phyloP scores from a whole-genome alignment of 2,888 invertebrate species.

The Conops quadrifasciatus region DNA sequence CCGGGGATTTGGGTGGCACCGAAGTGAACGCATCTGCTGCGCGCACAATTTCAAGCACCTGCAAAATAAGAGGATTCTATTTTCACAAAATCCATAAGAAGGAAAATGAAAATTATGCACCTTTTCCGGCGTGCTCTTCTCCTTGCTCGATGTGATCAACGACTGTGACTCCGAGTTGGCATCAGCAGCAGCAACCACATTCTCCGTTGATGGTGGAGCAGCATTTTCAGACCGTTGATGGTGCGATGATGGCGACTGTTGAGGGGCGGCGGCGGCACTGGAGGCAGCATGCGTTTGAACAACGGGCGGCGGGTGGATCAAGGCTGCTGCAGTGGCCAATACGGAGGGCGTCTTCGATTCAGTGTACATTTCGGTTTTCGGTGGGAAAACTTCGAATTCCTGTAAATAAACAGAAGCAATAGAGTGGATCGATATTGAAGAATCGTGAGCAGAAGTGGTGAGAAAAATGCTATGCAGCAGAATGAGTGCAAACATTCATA shows the following conservation, averaged over 20 bases:
- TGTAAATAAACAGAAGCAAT: constrained; percentile 43
- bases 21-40: constrained; percentile 71
- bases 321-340: constrained; percentile 54
- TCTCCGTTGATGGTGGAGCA: constrained; percentile 34
- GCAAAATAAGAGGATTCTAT: constrained; percentile 21
- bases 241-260: constrained; percentile 31
- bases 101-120: constrained; percentile 48
- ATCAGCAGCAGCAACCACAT: constrained; percentile 12
- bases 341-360: constrained; percentile 45
- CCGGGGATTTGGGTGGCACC: constrained; percentile 78
- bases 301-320: constrained; percentile 51
- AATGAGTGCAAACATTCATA: background rate
- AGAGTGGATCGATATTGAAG: constrained; percentile 6
- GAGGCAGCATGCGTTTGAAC: constrained; percentile 32
- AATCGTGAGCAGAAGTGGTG: no score
- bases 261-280: background rate
- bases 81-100: background rate
- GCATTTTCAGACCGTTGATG: constrained; percentile 19
- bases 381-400: constrained; percentile 64
- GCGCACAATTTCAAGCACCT: constrained; percentile 89
- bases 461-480: constrained; percentile 16
- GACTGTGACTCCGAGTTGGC: constrained; percentile 22
- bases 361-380: constrained; percentile 56
- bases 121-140: constrained; percentile 86
- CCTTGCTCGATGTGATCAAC: constrained; percentile 70